Evolutionary conservation across 1,140 invertebrate species (phyloP), one percentile per base, ranked within the genome.

Genomic region (Tribolium castaneum): DNA sequence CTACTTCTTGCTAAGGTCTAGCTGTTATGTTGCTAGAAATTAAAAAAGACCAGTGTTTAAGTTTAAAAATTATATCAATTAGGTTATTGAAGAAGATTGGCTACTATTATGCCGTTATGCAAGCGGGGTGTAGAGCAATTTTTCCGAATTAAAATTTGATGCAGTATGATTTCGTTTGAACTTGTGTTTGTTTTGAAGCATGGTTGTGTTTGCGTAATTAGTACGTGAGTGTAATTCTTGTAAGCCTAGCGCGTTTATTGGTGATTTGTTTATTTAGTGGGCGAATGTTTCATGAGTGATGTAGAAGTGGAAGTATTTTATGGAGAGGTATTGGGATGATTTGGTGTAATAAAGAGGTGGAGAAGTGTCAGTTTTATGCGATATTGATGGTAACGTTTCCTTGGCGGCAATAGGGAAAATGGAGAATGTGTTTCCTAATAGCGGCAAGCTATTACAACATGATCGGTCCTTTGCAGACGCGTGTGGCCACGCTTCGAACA

Each of bases 401-500:
- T 73, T 72, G 19, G 49, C 34, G 30, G 71, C 71, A 73, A 73
- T 73, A 51, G 71, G 52, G 71, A 73, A 73, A 54, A 73, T 73
- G 22, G 71, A 35, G 30, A 73, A 52, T 73, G 71, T 73, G 49
- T 54, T 73, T 73, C 71, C 71, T 73, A 73, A 73, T 73, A 73
- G 50, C 71, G 19, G 49, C 50, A 52, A 73, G 14, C 71, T 73
- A 73, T 73, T 73, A 73, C 71, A 73, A 73, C 71, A 73, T 73
- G 71, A 73, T 73, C 71, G 71, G 25, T 52, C 49, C 71, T 73
- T 73, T 51, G 71, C 52, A 54, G 50, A 35, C 49, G 45, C 49
- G 49, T 73, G 71, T 73, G 71, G 71, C 45, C 71, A 52, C 71
- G 52, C 50, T 73, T 73, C 71, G 70, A 82, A 82, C 79, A 80